Evolutionary conservation across 2,113 vertebrate species (phyloP), one percentile per base, ranked within the genome.

Genomic region (Microtus montanus): DNA sequence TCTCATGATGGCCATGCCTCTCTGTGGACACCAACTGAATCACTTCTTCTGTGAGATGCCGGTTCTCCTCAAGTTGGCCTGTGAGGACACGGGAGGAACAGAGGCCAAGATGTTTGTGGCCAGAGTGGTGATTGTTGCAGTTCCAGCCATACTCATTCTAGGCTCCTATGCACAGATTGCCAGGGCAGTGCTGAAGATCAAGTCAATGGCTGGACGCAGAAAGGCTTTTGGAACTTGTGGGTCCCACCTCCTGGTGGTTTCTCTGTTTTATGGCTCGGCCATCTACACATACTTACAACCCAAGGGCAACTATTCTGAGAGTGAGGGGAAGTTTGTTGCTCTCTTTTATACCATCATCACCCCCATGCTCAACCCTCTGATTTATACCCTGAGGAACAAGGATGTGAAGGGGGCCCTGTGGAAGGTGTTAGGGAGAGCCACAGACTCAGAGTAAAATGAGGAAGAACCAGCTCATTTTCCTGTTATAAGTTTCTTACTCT

Each of bases 401-500:
- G 95, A 96, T 70, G 64, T 96, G 24, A 95, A 92, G 68, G 77
- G 61, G 68, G 88, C 96, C 75, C 66, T 97, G 41, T 93, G 41
- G 73, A 92, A 95, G 35, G 47, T 93, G 17, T 2, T 96, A 28
- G 19, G 52, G 20, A 87, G n/a, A 92, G 44, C 35, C 7, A 92
- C 87, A 92, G 77, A 87, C 14, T 44, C 38, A 26, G 44, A 5
- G 4, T 90, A 78, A 44, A 7, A 77, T 14, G 35, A 35, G 10
- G 20, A 64, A 54, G 38, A 87, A 19, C n/a, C 20, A n/a, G 41
- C 35, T n/a, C 2, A 54, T 28, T 54, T 35, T n/a, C 77, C 26
- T 41, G 14, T 24, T 30, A 87, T 8, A 17, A 7, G 7, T 70
- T 33, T 87, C 13, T 54, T 71, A 87, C 26, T 47, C 22, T 87